These are phyloP conservation scores for Poecilus cupreus DNA, from an alignment of 2,888 invertebrate species.

Conservation along the genomic window DNA sequence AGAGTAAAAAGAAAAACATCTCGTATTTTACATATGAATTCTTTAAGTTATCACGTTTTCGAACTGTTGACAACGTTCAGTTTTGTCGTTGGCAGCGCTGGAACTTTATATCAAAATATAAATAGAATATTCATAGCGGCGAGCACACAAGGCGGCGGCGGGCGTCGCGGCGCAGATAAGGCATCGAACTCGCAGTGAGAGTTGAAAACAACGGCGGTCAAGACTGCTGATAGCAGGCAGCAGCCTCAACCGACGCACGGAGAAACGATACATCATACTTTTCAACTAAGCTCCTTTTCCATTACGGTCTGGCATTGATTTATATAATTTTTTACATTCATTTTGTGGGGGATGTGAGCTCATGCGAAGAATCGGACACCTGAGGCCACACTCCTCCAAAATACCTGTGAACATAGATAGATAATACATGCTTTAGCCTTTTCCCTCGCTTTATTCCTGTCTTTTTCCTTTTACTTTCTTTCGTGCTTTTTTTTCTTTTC, in stretches of 20 bases:
- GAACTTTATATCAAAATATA: constrained; percentile 32
- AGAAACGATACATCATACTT: constrained; percentile 50
- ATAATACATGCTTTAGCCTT: constrained; percentile 17
- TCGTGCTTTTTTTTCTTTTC: constrained; percentile 14
- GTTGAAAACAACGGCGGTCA: constrained; percentile 30
- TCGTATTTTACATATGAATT: background rate
- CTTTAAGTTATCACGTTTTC: constrained; percentile 9
- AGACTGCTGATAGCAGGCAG: background rate
- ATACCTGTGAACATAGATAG: constrained; percentile 37
- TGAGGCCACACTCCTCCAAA: constrained; percentile 28
- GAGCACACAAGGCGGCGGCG: background rate
- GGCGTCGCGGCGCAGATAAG: background rate
- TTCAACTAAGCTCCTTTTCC: constrained; percentile 56
- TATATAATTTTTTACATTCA: constrained; percentile 57
- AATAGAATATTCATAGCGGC: constrained; percentile 46
- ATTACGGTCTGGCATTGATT: constrained; percentile 54
- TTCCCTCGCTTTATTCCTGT: background rate
- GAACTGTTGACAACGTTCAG: constrained; percentile 17
- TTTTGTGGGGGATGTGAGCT: constrained; percentile 49
- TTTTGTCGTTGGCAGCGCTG: background rate
- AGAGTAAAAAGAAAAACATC: background rate
- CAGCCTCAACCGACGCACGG: constrained; percentile 13
- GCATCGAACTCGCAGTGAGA: background rate
- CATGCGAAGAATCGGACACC: constrained; percentile 45
- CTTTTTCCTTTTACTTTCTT: background rate